Evolutionary conservation across 2,113 vertebrate species (phyloP).

Genomic region (Ibidorhyncha struthersii): DNA sequence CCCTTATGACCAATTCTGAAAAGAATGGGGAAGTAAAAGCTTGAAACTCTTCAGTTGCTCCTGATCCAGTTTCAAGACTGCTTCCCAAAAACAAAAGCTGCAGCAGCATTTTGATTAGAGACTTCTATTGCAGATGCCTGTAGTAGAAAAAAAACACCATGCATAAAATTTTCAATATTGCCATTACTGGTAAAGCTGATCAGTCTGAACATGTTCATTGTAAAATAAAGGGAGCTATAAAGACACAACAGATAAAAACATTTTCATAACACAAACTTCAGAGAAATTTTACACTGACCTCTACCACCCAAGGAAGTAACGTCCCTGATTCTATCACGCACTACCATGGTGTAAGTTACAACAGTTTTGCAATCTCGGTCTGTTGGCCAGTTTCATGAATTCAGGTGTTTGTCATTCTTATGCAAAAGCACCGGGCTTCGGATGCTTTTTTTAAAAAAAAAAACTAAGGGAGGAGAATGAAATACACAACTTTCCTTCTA

Average conservation of each 20-base stretch:
- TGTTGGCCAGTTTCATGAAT: background rate
- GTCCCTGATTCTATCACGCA: background rate
- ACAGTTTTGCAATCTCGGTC: background rate
- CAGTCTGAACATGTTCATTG: background rate
- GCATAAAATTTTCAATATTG: background rate
- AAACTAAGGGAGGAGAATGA: background rate
- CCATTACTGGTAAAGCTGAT: background rate
- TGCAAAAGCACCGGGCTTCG: rapidly evolving
- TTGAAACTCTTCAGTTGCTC: background rate
- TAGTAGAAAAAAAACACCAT: background rate
- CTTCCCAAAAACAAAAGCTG: background rate
- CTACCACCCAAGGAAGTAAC: background rate
- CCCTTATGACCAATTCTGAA: background rate
- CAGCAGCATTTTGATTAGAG: background rate
- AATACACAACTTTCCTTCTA: background rate
- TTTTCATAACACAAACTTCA: background rate
- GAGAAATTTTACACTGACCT: background rate
- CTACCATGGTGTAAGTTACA: too few relatives aligned
- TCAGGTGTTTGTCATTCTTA: background rate
- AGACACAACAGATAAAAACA: background rate
- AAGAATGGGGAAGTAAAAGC: background rate
- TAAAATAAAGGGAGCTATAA: background rate
- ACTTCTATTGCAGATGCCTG: background rate
- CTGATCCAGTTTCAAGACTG: background rate
- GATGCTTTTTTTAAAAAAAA: background rate